Percentiles rank a stretch among this genome's conserved stretches.
Conservation (phyloP, 30 jellyfish, hydroid and myxozoan species). For the Turritopsis rubra region DNA sequence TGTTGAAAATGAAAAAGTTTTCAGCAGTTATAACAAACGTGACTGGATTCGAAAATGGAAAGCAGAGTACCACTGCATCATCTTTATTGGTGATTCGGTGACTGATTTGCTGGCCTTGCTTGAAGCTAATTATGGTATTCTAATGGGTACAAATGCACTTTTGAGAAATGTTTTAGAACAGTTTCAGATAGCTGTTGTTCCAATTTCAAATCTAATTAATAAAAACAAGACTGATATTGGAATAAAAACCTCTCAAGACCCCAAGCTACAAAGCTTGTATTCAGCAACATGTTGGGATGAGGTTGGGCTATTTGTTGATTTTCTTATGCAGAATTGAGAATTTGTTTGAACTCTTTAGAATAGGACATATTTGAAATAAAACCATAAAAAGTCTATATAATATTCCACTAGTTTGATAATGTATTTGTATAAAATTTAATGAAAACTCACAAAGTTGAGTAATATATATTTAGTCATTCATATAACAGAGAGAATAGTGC, state of each 20-base stretch:
- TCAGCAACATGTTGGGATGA: neutral
- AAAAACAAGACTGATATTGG: neutral
- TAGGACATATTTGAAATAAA: too few relatives aligned
- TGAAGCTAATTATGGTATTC: constrained; percentile 16
- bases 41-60: constrained; percentile 21
- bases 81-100: constrained; percentile 17
- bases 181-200: constrained; percentile 3
- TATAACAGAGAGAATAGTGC: neutral
- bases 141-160: neutral
- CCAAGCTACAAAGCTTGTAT: neutral
- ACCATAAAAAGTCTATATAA: too few relatives aligned
- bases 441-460: too few relatives aligned
- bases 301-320: neutral
- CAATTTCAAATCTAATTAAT: neutral
- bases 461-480: neutral
- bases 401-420: too few relatives aligned
- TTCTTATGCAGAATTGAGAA: neutral
- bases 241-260: neutral
- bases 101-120: constrained; percentile 17
- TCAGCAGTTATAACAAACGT: neutral
- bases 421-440: too few relatives aligned
- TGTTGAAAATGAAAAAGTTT: constrained; percentile 11
- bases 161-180: neutral
- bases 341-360: neutral
- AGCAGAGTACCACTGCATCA: neutral